phyloP scores from a whole-genome alignment of 2,113 vertebrate species.

The Heloderma charlesbogerti region DNA sequence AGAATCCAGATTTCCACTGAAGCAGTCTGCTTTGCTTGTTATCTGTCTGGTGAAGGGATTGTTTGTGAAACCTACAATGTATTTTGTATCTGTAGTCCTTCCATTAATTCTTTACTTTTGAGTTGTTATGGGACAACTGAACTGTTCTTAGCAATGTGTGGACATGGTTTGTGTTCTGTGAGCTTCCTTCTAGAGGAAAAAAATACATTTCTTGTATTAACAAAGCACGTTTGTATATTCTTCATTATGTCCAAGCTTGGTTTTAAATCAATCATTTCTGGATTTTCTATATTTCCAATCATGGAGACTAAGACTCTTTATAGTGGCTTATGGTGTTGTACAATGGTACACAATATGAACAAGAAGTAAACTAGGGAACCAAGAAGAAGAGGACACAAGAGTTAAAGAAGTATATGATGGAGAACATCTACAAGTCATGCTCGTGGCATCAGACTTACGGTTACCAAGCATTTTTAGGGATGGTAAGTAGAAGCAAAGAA shows the following conservation, averaged over 20 bases:
- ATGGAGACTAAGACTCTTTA: background rate
- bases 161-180: background rate
- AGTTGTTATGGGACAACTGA: background rate
- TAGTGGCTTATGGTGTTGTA: background rate
- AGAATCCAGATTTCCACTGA: background rate
- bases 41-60: background rate
- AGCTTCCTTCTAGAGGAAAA: background rate
- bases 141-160: background rate
- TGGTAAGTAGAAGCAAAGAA: background rate
- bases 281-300: background rate
- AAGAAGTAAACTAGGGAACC: background rate
- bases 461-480: background rate
- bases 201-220: background rate
- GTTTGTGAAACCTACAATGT: background rate
- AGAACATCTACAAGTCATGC: background rate
- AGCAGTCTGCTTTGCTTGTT: background rate
- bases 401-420: background rate
- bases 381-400: background rate
- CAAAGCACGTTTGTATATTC: background rate
- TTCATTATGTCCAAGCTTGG: background rate
- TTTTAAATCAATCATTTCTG: background rate
- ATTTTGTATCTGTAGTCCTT: background rate
- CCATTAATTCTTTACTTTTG: background rate
- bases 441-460: background rate
- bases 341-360: background rate